These are phyloP conservation scores for Coecobrya sp. DNA, from an alignment of 2,888 invertebrate species.

Conservation along the genomic window DNA sequence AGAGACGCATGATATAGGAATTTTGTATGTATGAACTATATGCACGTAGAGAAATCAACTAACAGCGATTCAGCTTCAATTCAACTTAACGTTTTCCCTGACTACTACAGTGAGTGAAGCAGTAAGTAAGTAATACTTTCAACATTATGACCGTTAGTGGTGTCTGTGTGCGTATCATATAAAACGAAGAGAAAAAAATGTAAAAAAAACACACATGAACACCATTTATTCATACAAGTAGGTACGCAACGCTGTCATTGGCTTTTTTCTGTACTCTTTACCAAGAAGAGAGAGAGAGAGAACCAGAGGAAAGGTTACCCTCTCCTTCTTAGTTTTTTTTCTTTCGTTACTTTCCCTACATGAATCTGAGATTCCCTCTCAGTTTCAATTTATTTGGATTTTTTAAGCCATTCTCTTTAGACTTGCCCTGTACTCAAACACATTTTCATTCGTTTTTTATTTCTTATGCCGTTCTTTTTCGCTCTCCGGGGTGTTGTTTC, in stretches of 20 bases:
- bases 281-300: not conserved
- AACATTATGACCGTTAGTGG: constrained; percentile 43
- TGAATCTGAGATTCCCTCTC: constrained; percentile 81
- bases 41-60: constrained; percentile 17
- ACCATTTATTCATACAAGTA: constrained; percentile 52
- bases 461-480: constrained; percentile 71
- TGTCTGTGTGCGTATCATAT: constrained; percentile 16
- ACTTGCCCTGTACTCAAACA: constrained; percentile 62
- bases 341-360: constrained; percentile 36
- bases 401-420: constrained; percentile 75
- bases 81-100: constrained; percentile 33
- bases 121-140: constrained; percentile 10
- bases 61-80: constrained; percentile 30
- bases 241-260: constrained; percentile 61
- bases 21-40: not conserved
- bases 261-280: constrained; percentile 21
- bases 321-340: constrained; percentile 28
- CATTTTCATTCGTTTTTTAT: constrained; percentile 79
- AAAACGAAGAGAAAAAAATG: constrained; percentile 23
- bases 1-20: no score
- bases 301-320: not conserved
- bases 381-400: constrained; percentile 81
- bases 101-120: constrained; percentile 4
- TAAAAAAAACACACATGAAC: constrained; percentile 26
- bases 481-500: constrained; percentile 82